Percentiles rank a stretch among this genome's conserved stretches.
phyloP scores from a whole-genome alignment of 2,113 vertebrate species.

The Hippopotamus amphibius region DNA sequence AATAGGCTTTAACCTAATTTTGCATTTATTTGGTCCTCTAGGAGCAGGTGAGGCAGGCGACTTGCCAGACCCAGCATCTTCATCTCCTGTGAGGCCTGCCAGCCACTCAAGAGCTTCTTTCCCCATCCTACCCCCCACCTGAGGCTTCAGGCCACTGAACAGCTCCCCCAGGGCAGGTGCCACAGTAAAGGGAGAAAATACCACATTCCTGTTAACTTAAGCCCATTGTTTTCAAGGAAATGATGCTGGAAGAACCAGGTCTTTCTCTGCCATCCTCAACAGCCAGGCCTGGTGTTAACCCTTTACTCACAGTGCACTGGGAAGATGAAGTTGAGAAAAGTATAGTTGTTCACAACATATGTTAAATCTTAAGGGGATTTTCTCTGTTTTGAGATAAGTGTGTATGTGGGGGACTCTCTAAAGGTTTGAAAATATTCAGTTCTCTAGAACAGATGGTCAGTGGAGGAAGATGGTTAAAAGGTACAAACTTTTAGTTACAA shows the following conservation, averaged over 20 bases:
- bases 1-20: neutral
- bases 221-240: neutral
- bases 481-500: neutral
- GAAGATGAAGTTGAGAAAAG: neutral
- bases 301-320: neutral
- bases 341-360: neutral
- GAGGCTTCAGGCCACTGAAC: neutral
- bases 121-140: no score
- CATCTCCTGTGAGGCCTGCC: fast-evolving
- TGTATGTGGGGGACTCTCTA: neutral
- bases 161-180: neutral
- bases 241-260: neutral
- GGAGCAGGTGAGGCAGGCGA: neutral
- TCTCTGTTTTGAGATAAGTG: neutral
- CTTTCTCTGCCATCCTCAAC: neutral
- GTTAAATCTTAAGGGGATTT: neutral
- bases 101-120: neutral
- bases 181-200: neutral
- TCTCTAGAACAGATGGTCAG: neutral
- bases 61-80: neutral
- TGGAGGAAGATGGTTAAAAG: neutral
- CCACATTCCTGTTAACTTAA: neutral
- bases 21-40: neutral
- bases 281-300: neutral
- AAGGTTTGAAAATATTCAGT: neutral